Percentiles rank a stretch among this genome's conserved stretches.
These are phyloP conservation scores for Pachycephala philippinensis DNA, from an alignment of 2,113 vertebrate species.

Conservation along the genomic window DNA sequence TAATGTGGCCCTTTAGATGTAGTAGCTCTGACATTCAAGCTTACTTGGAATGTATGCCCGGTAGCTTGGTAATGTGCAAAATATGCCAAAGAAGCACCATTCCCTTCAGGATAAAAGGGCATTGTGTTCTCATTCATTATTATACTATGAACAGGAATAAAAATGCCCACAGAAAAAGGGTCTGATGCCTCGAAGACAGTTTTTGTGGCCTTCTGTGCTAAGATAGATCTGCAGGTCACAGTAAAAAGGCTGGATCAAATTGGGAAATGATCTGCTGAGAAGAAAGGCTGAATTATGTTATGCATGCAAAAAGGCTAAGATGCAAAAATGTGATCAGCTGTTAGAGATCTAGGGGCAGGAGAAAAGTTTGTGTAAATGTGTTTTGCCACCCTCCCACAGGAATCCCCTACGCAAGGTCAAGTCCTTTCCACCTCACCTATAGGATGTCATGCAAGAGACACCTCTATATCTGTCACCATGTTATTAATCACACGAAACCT, in stretches of 20 bases:
- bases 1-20: conserved; percentile 31
- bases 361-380: neutral
- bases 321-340: neutral
- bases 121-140: neutral
- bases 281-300: neutral
- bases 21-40: conserved; percentile 38
- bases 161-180: neutral
- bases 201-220: neutral
- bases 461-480: neutral
- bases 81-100: neutral
- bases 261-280: neutral
- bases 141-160: neutral
- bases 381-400: neutral
- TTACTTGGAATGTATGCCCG: neutral
- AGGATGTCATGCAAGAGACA: neutral
- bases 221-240: neutral
- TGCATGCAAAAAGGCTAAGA: neutral
- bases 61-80: conserved; percentile 22
- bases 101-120: conserved; percentile 2
- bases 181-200: neutral
- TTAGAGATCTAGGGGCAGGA: neutral
- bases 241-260: neutral
- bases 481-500: neutral
- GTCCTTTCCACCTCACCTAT: neutral
- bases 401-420: neutral